Base-by-base conservation (phyloP, 2,113 vertebrate genomes). In the Atlantisia rogersi region DNA sequence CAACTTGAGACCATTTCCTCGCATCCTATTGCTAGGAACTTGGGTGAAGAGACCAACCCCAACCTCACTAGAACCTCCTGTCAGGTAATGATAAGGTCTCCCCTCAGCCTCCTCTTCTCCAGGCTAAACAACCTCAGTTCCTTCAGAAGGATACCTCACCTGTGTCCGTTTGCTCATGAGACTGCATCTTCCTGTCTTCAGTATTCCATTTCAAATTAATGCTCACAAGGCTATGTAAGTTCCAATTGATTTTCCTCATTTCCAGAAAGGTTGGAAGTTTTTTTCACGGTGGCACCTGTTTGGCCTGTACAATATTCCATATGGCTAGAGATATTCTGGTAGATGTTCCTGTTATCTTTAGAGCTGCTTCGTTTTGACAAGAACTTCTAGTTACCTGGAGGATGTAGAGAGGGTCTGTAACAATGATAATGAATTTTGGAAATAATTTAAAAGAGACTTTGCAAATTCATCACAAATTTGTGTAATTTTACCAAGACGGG, bases 181-280 rank as follows among this genome's bases (percentile, higher is more conserved):
- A 25, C 10, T 28, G 18, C 4, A 1, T n/a, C 32, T 44, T 63
- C 26, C 15, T 50, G 13, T 74, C 65, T 85, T 79, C 8, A 17
- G 5, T 15, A 10, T 56, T 82, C 48, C 10, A 40, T 62, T 90
- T 86, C 48, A 70, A 46, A 46, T 35, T 74, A 63, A 77, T 13
- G 67, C 3, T 6, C 16, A n/a, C 0, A 63, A 9, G 18, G 9
- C n/a, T 62, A 17, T 25, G 12, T 8, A 74, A 75, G 26, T 26
- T 90, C 35, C 14, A 82, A 22, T 52, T 69, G 9, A 65, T 79
- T 79, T 56, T 31, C 29, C 12, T 82, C 4, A 25, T 64, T 82
- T 93, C 68, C 39, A 68, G 40, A 52, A 71, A 58, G 1, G 1
- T 10, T 68, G 32, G 32, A 67, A 31, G 9, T 1, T 15, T 46